These are phyloP conservation scores for Notospermus geniculatus DNA, from an alignment of 1,140 invertebrate genomes.

Conservation along the genomic window DNA sequence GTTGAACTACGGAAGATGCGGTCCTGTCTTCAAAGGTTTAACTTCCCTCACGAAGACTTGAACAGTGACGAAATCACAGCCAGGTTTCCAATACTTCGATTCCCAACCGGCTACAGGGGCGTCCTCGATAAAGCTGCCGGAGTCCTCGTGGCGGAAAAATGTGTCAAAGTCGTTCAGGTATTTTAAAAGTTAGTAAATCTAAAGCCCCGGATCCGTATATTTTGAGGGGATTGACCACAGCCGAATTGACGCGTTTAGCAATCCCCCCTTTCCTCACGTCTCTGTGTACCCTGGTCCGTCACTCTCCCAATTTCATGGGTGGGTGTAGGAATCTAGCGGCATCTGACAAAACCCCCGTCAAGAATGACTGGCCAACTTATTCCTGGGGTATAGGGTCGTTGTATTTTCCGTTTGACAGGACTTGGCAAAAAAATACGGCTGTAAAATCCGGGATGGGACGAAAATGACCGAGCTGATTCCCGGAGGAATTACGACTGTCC, in stretches of 20 bases:
- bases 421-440: conserved; percentile 37
- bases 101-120: conserved; percentile 23
- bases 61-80: conserved; percentile 13
- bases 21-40: background rate
- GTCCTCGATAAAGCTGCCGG: conserved; percentile 43
- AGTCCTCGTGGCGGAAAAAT: conserved; percentile 42
- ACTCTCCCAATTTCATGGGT: no score
- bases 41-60: conserved; percentile 20
- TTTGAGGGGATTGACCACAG: no score
- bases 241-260: no score
- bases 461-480: conserved; percentile 33
- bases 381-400: no score
- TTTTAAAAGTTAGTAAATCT: no score
- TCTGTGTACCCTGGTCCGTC: no score
- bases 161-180: conserved; percentile 46
- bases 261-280: no score
- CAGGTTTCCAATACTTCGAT: conserved; percentile 34
- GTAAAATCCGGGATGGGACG: conserved; percentile 36
- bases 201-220: no score
- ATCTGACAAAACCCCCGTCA: no score
- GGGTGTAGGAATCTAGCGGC: no score
- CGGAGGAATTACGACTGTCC: conserved; percentile 32
- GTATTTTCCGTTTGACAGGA: conserved; percentile 32
- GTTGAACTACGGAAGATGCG: background rate
- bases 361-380: no score